Evolutionary conservation across 2,113 vertebrate species (phyloP), one percentile per base, ranked within the genome.

Genomic region (Solea solea): DNA sequence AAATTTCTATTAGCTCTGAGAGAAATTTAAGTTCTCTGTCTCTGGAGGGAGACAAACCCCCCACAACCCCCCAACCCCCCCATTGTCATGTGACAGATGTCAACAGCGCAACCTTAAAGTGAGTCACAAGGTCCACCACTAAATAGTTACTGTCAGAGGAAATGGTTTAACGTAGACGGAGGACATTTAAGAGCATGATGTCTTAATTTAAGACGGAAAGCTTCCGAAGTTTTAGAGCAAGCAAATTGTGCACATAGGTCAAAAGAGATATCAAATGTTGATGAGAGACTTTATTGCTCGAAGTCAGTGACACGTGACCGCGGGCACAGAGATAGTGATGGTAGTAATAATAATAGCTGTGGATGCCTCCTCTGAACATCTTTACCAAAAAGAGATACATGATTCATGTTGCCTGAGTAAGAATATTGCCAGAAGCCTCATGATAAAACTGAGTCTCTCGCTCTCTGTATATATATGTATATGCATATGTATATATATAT

Each of bases 1-100:
- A 92, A 91, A 93, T 93, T 92, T 93, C 92, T 91, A 93, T 93
- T 93, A 92, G 87, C 86, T 83, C 76, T 12, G 86, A 84, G 63
- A 87, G 87, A 92, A 92, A 90, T 93, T 89, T 92, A 91, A 85
- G 90, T 90, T 90, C 72, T 81, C 76, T 72, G 85, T 91, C 89
- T 90, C 86, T 65, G 78, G 84, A 81, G 88, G 66, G 80, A 48
- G 83, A 85, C 76, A 50, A 21, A 21, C 21, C 21, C 21, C 21
- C 21, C 21, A 21, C 21, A 1, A 21, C 21, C 21, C 21, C 21
- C 21, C 21, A 21, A 21, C 21, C 21, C 74, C 82, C 83, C 82
- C 71, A 80, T 87, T 91, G 86, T 79, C 82, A 89, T 85, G 87
- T 90, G 90, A 90, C 88, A 78, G 88, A 88, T 88, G 89, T 91